phyloP scores from a whole-genome alignment of 2,888 invertebrate genomes.

The Coelopa pilipes region DNA sequence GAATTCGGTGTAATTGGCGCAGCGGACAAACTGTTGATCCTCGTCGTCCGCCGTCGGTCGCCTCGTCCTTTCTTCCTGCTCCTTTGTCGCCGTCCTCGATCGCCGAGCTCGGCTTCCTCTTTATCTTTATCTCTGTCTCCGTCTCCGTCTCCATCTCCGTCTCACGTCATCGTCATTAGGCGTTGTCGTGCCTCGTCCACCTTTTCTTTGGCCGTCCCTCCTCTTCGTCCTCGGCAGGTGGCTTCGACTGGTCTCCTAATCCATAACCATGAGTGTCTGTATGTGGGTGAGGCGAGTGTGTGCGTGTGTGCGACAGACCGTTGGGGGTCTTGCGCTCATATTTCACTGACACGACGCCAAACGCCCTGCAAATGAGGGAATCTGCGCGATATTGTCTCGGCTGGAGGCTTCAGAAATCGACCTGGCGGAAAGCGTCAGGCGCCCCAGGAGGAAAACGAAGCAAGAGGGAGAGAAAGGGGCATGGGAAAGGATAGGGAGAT shows the following conservation, averaged over 20 bases:
- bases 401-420: neutral
- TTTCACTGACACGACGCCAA: neutral
- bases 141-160: too few relatives aligned
- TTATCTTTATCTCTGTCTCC: too few relatives aligned
- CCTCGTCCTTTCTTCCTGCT: neutral
- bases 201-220: too few relatives aligned
- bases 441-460: neutral
- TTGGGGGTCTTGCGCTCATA: slow-evolving; percentile 3
- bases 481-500: too few relatives aligned
- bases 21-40: slow-evolving; percentile 32
- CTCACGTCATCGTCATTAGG: too few relatives aligned
- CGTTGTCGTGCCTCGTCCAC: too few relatives aligned
- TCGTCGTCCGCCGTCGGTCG: neutral
- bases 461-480: too few relatives aligned
- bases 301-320: neutral
- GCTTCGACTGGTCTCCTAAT: too few relatives aligned
- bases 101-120: too few relatives aligned
- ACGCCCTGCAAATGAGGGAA: slow-evolving; percentile 15
- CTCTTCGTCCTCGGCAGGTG: too few relatives aligned
- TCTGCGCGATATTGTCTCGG: slow-evolving; percentile 9
- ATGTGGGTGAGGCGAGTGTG: neutral
- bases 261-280: too few relatives aligned
- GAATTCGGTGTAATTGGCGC: slow-evolving; percentile 29
- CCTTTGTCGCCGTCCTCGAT: too few relatives aligned
- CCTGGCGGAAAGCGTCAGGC: neutral